Evolutionary conservation across 2,888 invertebrate genomes (phyloP).

Genomic region (Philhelius pedissequus): DNA sequence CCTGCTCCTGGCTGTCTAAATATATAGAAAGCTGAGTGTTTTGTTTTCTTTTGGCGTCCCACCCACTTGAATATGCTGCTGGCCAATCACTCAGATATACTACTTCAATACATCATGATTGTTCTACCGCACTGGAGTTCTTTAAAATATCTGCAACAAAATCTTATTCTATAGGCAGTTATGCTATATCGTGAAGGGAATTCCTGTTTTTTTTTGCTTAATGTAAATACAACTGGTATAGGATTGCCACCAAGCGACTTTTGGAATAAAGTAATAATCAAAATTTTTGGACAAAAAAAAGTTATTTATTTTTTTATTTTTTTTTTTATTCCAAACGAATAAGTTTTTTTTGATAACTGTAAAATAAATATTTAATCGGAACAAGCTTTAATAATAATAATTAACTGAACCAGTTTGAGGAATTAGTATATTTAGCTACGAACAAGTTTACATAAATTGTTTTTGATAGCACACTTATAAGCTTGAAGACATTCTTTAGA

Average conservation of each 20-base stretch:
- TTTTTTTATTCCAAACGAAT: constrained; percentile 8
- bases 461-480: not conserved
- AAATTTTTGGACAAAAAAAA: not conserved
- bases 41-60: constrained; percentile 15
- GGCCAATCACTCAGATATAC: not conserved
- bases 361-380: constrained; percentile 41
- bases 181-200: constrained; percentile 6
- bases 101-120: constrained; percentile 24
- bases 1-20: constrained; percentile 57
- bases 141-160: constrained; percentile 27
- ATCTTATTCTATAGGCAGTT: no score
- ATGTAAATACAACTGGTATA: not conserved
- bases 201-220: constrained; percentile 39
- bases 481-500: not conserved
- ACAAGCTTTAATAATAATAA: constrained; percentile 34
- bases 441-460: constrained; percentile 35
- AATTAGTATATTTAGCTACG: not conserved
- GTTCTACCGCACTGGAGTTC: constrained; percentile 41
- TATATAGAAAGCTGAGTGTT: constrained; percentile 54
- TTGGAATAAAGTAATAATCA: not conserved
- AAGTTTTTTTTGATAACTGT: constrained; percentile 47
- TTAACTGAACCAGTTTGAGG: constrained; percentile 49
- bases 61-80: constrained; percentile 19
- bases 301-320: not conserved
- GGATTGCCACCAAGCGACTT: not conserved